These are phyloP conservation scores for Diprion similis DNA, from an alignment of 1,140 invertebrate genomes.

Conservation along the genomic window DNA sequence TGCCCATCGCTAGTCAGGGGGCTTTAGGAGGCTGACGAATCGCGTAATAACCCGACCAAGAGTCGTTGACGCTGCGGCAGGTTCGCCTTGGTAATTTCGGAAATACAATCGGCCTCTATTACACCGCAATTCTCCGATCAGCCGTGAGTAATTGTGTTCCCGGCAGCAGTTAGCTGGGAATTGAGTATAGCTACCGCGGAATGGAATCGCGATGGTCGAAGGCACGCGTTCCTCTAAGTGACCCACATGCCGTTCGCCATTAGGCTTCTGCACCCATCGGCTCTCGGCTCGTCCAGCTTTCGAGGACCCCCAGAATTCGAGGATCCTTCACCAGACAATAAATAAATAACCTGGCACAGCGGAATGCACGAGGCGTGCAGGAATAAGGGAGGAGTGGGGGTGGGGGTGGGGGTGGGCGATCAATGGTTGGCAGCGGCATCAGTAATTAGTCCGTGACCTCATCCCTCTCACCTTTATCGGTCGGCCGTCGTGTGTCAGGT, in stretches of 20 bases:
- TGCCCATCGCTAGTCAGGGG: too few relatives aligned
- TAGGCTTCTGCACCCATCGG: too few relatives aligned
- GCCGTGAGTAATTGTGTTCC: neutral
- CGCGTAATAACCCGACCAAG: too few relatives aligned
- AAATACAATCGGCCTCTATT: neutral
- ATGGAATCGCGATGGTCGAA: neutral
- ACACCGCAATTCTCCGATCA: neutral
- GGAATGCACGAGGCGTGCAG: too few relatives aligned
- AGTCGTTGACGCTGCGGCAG: too few relatives aligned
- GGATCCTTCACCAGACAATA: too few relatives aligned
- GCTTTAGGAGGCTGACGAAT: too few relatives aligned
- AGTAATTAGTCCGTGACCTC: neutral
- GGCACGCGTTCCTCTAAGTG: neutral
- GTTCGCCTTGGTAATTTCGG: neutral
- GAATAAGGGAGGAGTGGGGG: too few relatives aligned
- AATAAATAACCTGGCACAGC: too few relatives aligned
- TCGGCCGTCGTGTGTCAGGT: slow-evolving; percentile 89
- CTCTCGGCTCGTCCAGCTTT: too few relatives aligned
- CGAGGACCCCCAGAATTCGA: too few relatives aligned
- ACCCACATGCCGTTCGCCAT: neutral
- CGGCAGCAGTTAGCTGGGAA: neutral
- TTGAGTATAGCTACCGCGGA: neutral
- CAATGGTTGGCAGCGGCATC: slow-evolving; percentile 9
- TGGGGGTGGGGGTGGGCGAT: neutral
- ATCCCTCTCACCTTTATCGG: slow-evolving; percentile 77